These are phyloP conservation scores for Mimachlamys varia DNA, from an alignment of 2,888 invertebrate genomes.

Conservation along the genomic window DNA sequence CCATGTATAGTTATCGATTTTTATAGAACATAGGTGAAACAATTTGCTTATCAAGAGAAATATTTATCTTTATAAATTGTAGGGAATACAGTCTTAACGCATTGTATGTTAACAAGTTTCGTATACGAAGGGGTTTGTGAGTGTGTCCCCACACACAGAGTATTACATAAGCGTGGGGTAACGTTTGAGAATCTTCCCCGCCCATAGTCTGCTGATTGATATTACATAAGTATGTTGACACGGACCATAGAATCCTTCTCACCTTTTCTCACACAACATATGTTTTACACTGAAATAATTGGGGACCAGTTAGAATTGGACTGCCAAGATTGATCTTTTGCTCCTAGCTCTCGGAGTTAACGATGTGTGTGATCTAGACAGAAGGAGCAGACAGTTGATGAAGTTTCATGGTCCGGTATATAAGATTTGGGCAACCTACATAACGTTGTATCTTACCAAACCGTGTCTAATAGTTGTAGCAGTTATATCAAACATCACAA, in stretches of 20 bases:
- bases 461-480: not conserved
- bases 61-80: too few relatives aligned
- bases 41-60: too few relatives aligned
- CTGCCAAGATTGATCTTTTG: constrained; percentile 14
- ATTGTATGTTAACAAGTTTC: too few relatives aligned
- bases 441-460: not conserved
- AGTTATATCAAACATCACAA: too few relatives aligned
- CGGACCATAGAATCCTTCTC: not conserved
- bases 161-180: not conserved
- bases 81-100: too few relatives aligned
- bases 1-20: too few relatives aligned
- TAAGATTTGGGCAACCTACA: not conserved
- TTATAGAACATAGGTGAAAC: too few relatives aligned
- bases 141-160: not conserved
- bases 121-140: too few relatives aligned
- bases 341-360: not conserved
- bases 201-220: not conserved
- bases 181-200: not conserved
- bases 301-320: constrained; percentile 23
- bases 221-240: not conserved
- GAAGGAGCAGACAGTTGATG: not conserved
- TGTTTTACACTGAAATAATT: constrained; percentile 18
- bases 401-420: not conserved
- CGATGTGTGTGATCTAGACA: constrained; percentile 28
- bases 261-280: constrained; percentile 17